Conservation (phyloP, 2,888 invertebrate genomes). For the Apotomis capreana region DNA sequence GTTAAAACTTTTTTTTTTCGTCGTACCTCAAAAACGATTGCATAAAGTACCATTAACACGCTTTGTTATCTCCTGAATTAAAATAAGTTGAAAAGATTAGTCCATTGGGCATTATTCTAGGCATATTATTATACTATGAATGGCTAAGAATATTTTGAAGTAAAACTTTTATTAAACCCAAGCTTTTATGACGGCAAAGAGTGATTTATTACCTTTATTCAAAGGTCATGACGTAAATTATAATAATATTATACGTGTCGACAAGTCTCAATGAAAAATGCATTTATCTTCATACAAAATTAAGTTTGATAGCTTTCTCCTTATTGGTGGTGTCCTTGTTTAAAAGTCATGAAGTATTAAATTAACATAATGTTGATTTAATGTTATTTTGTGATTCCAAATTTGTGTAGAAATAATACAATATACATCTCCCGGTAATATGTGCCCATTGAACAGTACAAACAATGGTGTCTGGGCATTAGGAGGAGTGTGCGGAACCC, state of each 20-base stretch:
- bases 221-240: constrained; percentile 21
- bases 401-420: too few species aligned
- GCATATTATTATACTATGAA: background rate
- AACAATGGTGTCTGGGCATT: too few species aligned
- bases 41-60: too few species aligned
- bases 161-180: constrained; percentile 15
- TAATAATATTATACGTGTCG: background rate
- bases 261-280: background rate
- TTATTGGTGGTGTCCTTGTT: background rate
- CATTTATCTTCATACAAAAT: background rate
- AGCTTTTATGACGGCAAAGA: constrained; percentile 15
- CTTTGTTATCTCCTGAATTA: background rate
- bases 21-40: too few species aligned
- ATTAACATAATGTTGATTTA: too few species aligned
- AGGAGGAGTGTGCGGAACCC: too few species aligned
- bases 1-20: too few species aligned
- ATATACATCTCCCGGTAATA: too few species aligned
- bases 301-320: background rate
- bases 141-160: background rate
- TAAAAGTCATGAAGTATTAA: background rate
- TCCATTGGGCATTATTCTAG: background rate
- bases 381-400: too few species aligned
- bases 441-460: too few species aligned
- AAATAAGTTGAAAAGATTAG: background rate
- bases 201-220: constrained; percentile 24